A percentile compares a stretch with the other conserved stretches of the same genome.
These are phyloP conservation scores for Pangasius larnaudii DNA, from an alignment of 2,797 vertebrate species.

Conservation along the genomic window DNA sequence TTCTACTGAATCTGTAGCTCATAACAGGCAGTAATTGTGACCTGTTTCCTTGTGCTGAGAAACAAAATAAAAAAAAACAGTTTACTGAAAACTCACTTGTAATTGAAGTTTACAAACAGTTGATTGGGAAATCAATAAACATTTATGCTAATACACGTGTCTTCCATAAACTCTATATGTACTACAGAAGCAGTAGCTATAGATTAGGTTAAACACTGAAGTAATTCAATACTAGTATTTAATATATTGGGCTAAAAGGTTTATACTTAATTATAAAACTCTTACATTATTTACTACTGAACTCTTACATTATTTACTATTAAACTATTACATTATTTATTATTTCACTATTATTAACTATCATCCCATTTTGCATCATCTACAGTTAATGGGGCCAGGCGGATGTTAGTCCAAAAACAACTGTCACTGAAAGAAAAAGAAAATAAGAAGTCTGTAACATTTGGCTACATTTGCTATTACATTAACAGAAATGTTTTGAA, in stretches of 20 bases:
- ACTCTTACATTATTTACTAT: conserved; percentile 11
- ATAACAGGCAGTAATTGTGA: background rate
- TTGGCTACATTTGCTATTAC: conserved; percentile 73
- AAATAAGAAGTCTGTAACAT: conserved; percentile 71
- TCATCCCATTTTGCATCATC: conserved; percentile 60
- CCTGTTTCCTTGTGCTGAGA: background rate
- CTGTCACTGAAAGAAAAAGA: conserved; percentile 70
- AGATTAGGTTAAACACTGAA: background rate
- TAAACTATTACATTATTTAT: conserved; percentile 6
- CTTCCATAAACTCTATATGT: background rate
- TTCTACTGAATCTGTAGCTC: background rate
- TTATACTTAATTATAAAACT: background rate
- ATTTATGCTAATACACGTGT: background rate
- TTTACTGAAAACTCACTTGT: background rate
- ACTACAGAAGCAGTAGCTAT: background rate
- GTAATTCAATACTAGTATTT: background rate
- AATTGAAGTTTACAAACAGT: background rate
- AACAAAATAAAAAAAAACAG: background rate
- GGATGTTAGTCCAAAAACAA: conserved; percentile 69
- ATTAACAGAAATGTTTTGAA: conserved; percentile 74
- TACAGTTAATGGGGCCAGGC: conserved; percentile 72
- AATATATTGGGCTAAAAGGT: conserved; percentile 21
- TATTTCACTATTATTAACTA: conserved; percentile 6
- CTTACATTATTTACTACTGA: conserved; percentile 7
- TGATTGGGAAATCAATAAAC: background rate